These are phyloP conservation scores for Stratiomys singularior DNA, from an alignment of 2,888 invertebrate genomes.

Conservation along the genomic window DNA sequence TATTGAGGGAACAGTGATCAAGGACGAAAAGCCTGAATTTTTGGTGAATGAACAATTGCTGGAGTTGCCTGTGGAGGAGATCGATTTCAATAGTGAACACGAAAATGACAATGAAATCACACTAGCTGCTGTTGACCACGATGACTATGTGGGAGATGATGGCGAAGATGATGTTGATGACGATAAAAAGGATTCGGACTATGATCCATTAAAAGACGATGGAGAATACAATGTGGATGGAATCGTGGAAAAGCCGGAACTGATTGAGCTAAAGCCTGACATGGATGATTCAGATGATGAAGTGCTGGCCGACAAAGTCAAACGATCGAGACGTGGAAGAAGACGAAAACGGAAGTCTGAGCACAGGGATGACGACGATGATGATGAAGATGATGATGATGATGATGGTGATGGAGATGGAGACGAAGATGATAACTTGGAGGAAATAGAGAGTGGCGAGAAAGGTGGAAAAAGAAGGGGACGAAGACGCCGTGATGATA, in stretches of 20 bases:
- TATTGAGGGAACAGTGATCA: not conserved
- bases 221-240: not conserved
- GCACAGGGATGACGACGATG: not conserved
- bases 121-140: too few species aligned
- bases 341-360: slow-evolving; percentile 5
- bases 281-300: slow-evolving; percentile 15
- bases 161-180: not conserved
- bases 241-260: not conserved
- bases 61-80: slow-evolving; percentile 1
- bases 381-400: not conserved
- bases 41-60: not conserved
- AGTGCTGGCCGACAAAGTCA: slow-evolving; percentile 2
- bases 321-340: not conserved
- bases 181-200: slow-evolving; percentile 13
- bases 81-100: slow-evolving; percentile 23
- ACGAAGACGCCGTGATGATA: not conserved
- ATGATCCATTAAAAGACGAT: slow-evolving; percentile 19
- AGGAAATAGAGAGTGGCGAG: not conserved
- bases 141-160: not conserved
- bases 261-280: not conserved
- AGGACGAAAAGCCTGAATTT: slow-evolving; percentile 19
- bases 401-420: not conserved
- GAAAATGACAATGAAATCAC: not conserved
- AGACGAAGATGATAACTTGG: not conserved
- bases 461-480: slow-evolving; percentile 8